Conservation (phyloP, 2,797 vertebrate species). For the Premnoplex brunnescens region DNA sequence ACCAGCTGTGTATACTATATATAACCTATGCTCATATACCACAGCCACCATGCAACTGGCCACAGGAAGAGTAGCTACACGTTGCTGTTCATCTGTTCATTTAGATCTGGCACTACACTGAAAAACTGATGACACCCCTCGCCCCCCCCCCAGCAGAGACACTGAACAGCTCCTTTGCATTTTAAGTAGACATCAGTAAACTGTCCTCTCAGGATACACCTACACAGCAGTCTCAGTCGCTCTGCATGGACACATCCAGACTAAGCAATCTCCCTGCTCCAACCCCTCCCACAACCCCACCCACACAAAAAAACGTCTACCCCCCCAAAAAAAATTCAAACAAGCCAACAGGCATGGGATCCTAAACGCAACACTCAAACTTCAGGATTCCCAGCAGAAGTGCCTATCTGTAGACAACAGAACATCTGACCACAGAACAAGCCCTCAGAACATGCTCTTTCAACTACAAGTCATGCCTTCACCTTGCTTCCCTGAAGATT, state of each 20-base stretch:
- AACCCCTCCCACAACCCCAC: not conserved
- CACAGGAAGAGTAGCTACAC: not conserved
- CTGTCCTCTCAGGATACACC: not conserved
- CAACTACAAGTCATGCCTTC: not conserved
- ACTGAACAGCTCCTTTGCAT: not conserved
- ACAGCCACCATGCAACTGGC: rapidly evolving
- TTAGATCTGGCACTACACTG: not conserved
- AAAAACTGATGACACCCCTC: not conserved
- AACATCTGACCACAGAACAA: not conserved
- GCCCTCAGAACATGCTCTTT: not conserved
- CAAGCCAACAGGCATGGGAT: not conserved
- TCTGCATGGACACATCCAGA: not conserved
- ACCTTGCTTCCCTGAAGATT: not conserved
- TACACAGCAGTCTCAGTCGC: not conserved
- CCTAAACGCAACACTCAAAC: not conserved
- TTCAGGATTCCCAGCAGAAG: not conserved
- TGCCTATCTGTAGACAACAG: not conserved
- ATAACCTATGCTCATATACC: not conserved
- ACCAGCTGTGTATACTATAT: not conserved
- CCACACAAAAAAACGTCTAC: not conserved
- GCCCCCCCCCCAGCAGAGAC: not conserved
- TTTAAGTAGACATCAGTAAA: not conserved
- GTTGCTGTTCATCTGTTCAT: not conserved
- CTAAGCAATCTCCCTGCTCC: not conserved
- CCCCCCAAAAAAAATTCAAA: not conserved